A percentile compares a stretch with the other conserved stretches of the same genome.
Evolutionary conservation across 2,113 vertebrate genomes (phyloP).

Genomic region (zebrafish (Danio rerio)): GRCz12tu NC_133187.1:24482501-24483000

Average conservation of each 20-base stretch:
- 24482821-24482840: slow-evolving; percentile 9
- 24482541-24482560: slow-evolving; percentile 63
- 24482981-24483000: background rate
- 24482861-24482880: background rate
- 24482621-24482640: slow-evolving; percentile 25
- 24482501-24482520: slow-evolving; percentile 64
- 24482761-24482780: background rate
- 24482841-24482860: background rate
- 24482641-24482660: slow-evolving; percentile 35
- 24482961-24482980: background rate
- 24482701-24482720: slow-evolving; percentile 33
- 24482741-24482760: background rate
- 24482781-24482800: background rate
- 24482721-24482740: slow-evolving; percentile 2
- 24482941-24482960: background rate
- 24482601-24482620: slow-evolving; percentile 30
- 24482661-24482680: slow-evolving; percentile 32
- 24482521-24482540: slow-evolving; percentile 55
- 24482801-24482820: background rate
- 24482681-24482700: slow-evolving; percentile 32
- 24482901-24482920: background rate
- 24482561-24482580: slow-evolving; percentile 47
- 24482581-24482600: slow-evolving; percentile 32
- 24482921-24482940: slow-evolving; percentile 2
- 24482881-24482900: background rate